Conservation (phyloP, 2,797 vertebrate species). For the Bradypodion pumilum region DNA sequence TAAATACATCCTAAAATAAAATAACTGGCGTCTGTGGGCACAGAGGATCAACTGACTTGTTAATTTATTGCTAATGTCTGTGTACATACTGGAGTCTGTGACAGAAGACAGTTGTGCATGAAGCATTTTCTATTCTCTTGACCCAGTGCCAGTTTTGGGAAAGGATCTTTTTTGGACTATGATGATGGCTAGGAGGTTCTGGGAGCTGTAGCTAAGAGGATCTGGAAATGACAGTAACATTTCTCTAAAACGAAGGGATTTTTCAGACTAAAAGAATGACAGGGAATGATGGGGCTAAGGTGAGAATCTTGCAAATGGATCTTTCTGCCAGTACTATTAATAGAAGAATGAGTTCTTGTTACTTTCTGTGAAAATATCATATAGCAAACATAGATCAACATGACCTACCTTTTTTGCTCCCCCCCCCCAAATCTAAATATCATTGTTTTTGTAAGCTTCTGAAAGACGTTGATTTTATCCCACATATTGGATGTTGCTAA, state of each 20-base stretch:
- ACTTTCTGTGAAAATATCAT: neutral
- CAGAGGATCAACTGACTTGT: too few species aligned
- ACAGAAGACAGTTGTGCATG: neutral
- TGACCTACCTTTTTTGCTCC: slow-evolving; percentile 25
- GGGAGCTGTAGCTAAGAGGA: neutral
- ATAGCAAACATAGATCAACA: slow-evolving; percentile 3
- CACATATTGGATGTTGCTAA: neutral
- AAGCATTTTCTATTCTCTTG: neutral
- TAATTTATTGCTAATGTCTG: too few species aligned
- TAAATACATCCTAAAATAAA: too few species aligned
- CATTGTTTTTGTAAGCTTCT: slow-evolving; percentile 13
- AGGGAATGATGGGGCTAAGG: neutral
- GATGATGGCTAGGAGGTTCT: neutral
- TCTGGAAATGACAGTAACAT: neutral
- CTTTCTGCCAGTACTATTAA: neutral
- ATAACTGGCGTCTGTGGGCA: too few species aligned
- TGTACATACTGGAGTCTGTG: neutral
- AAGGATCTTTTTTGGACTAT: neutral
- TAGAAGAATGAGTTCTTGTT: neutral
- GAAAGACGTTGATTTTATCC: slow-evolving; percentile 36
- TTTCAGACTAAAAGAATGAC: neutral
- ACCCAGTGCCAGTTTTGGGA: neutral
- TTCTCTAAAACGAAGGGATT: neutral
- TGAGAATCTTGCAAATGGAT: slow-evolving; percentile 1
- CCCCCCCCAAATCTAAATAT: neutral